phyloP scores from a whole-genome alignment of 2,888 invertebrate species.

The Ophion ellenae region DNA sequence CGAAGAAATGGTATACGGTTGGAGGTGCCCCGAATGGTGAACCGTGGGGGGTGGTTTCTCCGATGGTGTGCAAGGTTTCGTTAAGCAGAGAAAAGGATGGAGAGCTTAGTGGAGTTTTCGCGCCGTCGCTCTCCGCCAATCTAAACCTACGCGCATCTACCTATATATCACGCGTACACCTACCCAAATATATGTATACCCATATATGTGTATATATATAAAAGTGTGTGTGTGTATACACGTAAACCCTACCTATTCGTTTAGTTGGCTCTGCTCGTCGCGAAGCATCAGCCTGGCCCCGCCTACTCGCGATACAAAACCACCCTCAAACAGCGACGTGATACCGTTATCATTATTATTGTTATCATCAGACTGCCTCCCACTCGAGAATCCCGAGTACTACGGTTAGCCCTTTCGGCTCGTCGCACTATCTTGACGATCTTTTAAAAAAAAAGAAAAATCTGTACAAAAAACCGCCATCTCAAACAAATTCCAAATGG shows the following conservation, averaged over 20 bases:
- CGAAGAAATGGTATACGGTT: background rate
- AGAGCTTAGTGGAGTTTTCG: constrained; percentile 70
- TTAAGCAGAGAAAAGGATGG: constrained; percentile 34
- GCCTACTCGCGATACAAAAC: constrained; percentile 78
- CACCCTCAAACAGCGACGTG: constrained; percentile 65
- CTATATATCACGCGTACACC: constrained; percentile 49
- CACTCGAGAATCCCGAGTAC: constrained; percentile 9
- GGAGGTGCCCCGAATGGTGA: background rate
- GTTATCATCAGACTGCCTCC: constrained; percentile 50
- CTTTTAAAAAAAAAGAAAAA: background rate
- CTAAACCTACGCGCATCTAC: constrained; percentile 47
- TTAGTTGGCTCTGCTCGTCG: constrained; percentile 76
- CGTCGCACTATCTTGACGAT: background rate
- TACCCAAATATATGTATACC: constrained; percentile 1
- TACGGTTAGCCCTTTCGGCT: constrained; percentile 47
- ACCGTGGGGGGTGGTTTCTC: constrained; percentile 42
- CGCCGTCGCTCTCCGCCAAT: constrained; percentile 72
- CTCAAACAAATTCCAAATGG: background rate
- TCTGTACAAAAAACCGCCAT: background rate
- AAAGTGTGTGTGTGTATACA: constrained; percentile 60
- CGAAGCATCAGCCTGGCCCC: constrained; percentile 76
- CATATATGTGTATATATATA: constrained; percentile 13
- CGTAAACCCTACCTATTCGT: constrained; percentile 76
- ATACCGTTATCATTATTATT: constrained; percentile 65
- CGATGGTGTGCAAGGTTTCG: constrained; percentile 53